A percentile compares a stretch with the other conserved stretches of the same genome.
These are phyloP conservation scores for Gila robusta DNA, from an alignment of 2,797 vertebrate species.

Conservation along the genomic window DNA sequence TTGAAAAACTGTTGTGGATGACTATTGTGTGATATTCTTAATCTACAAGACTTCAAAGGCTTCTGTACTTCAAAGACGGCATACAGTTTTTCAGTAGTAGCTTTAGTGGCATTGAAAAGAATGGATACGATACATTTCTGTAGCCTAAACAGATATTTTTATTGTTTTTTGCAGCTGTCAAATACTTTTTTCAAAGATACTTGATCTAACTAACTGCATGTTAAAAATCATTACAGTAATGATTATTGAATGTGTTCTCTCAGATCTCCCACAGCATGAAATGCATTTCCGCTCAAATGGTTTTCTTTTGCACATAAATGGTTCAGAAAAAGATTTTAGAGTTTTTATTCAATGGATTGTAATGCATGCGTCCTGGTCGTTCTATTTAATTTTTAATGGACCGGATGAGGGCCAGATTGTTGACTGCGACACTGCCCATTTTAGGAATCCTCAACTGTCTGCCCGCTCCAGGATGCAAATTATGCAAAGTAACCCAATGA, in stretches of 20 bases:
- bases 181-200: slow-evolving; percentile 8
- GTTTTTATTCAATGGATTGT: slow-evolving; percentile 31
- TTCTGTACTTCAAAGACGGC: background rate
- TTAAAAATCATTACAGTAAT: slow-evolving; percentile 34
- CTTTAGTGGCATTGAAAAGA: background rate
- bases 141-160: slow-evolving; percentile 22
- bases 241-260: slow-evolving; percentile 22
- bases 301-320: slow-evolving; percentile 23
- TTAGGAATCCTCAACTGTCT: slow-evolving; percentile 39
- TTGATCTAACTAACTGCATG: slow-evolving; percentile 30
- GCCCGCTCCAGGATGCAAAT: slow-evolving; percentile 57
- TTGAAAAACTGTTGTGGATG: slow-evolving; percentile 3
- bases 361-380: background rate
- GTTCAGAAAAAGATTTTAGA: slow-evolving; percentile 7
- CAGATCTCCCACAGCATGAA: slow-evolving; percentile 20
- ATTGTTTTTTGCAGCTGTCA: slow-evolving; percentile 22
- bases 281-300: slow-evolving; percentile 45
- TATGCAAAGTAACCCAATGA: slow-evolving; percentile 62
- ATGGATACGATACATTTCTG: background rate
- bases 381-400: slow-evolving; percentile 40
- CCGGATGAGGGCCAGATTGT: slow-evolving; percentile 21
- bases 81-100: background rate
- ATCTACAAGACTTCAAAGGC: slow-evolving; percentile 35
- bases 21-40: slow-evolving; percentile 32
- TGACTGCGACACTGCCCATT: slow-evolving; percentile 24